Conservation (phyloP, 2,113 vertebrate species). For the Spea multiplicata region DNA sequence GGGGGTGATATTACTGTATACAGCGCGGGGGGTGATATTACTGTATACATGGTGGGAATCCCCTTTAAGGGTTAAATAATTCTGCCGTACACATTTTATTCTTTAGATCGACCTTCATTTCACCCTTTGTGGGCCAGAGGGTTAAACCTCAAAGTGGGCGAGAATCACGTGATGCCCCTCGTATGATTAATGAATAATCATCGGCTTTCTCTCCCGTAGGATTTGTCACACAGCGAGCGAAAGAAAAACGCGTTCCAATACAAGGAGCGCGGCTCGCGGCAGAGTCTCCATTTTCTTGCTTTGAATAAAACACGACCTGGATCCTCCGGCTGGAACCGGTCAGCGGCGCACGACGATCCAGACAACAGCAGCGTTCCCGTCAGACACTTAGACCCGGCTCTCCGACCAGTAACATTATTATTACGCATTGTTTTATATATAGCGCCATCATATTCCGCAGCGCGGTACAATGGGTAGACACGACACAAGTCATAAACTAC, state of each 20-base stretch:
- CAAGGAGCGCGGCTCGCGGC: constrained; percentile 58
- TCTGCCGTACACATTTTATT: too few relatives aligned
- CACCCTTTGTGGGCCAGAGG: constrained; percentile 25
- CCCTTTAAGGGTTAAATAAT: too few relatives aligned
- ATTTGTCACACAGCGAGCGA: constrained; percentile 56
- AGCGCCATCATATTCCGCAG: too few relatives aligned
- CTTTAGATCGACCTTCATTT: constrained; percentile 30
- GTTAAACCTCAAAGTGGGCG: constrained; percentile 44
- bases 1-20: too few relatives aligned
- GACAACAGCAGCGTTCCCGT: constrained; percentile 50
- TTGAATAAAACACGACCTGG: constrained; percentile 81
- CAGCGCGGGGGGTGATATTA: too few relatives aligned
- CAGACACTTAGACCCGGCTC: neutral
- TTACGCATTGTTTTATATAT: neutral
- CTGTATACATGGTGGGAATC: too few relatives aligned
- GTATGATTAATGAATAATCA: constrained; percentile 74
- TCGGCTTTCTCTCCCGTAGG: constrained; percentile 55
- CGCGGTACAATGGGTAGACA: neutral
- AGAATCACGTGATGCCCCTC: constrained; percentile 54
- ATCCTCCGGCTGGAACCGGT: constrained; percentile 61
- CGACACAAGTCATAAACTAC: neutral
- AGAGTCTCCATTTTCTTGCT: constrained; percentile 75
- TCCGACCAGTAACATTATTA: neutral
- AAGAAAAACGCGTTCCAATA: constrained; percentile 60
- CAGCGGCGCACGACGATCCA: constrained; percentile 55